Percentiles rank a stretch among this genome's conserved stretches.
Evolutionary conservation across 1,140 invertebrate species (phyloP).

Genomic region (Meloidogyne chitwoodi): DNA sequence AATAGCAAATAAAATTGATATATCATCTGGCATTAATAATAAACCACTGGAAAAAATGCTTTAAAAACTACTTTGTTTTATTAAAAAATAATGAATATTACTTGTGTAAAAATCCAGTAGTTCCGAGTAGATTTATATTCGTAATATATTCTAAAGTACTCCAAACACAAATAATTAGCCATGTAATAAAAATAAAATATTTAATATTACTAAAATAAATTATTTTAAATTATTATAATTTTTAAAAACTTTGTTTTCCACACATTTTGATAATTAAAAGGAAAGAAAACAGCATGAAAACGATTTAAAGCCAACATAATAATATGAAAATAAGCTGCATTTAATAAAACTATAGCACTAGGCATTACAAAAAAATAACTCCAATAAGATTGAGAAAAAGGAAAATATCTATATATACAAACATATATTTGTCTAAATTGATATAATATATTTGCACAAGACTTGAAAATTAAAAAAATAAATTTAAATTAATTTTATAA

Average conservation of each 20-base stretch:
- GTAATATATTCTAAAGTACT: neutral
- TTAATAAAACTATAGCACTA: neutral
- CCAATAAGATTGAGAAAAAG: neutral
- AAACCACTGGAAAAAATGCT: neutral
- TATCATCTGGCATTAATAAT: neutral
- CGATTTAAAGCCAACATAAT: neutral
- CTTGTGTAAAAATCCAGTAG: neutral
- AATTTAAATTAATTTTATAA: no score
- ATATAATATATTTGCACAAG: neutral
- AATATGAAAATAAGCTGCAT: neutral
- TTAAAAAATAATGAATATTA: neutral
- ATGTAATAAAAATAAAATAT: neutral
- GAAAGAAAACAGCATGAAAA: neutral
- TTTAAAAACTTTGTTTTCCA: neutral
- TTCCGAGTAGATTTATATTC: no score
- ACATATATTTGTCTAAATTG: neutral
- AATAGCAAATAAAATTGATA: neutral
- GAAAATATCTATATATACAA: neutral
- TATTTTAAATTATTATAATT: neutral
- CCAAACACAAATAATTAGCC: neutral
- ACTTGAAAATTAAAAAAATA: neutral
- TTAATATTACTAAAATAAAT: neutral
- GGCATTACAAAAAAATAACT: neutral
- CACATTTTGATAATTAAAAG: neutral
- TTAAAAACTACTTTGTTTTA: neutral